Base-by-base conservation (phyloP, 2,113 vertebrate genomes). In the Nesogale talazaci region DNA sequence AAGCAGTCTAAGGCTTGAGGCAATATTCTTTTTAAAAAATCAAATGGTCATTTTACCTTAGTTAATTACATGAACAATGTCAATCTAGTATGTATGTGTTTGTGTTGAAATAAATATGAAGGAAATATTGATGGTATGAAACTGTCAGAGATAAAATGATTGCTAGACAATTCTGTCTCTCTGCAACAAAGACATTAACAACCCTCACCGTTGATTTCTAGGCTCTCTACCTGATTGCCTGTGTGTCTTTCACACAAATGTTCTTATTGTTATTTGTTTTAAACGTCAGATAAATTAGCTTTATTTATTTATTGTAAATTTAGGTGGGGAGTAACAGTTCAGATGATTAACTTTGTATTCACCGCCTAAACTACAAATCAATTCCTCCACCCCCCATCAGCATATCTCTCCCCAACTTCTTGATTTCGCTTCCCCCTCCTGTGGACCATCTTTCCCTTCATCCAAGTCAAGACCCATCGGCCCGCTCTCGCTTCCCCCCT, bases 21-120 rank as follows among this genome's bases (percentile, higher is more conserved):
- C 38, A 83, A 88, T 81, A 92, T 25, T 92, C 82, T 23, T 23
- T 85, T 34, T 80, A 63, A 59, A 34, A 38, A 93, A 63, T 63
- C 31, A 95, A 94, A 83, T 52, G 27, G 16, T 1, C 34, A 19
- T 74, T 83, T 90, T 92, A 38, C 57, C 94, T 75, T 87, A 90
- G 78, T 83, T 85, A 94, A 52, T 52, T 70, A 67, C 25, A 77
- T 65, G 16, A 93, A 84, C n/a, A 63, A 92, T 22, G 29, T 29
- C 72, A 2, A 61, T 83, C 20, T 61, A 91, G 76, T 89, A 56
- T 61, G 46, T 52, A 52, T 52, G 76, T 89, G 56, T 61, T 16
- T 91, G 20, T 74, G 42, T 38, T 78, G n/a, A 12, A 89, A n/a
- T n/a, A n/a, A 92, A 69, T 6, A 75, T 79, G 81, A 79, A 84